Conservation (phyloP, 2,797 vertebrate species). For the Serranus cabrilla region DNA sequence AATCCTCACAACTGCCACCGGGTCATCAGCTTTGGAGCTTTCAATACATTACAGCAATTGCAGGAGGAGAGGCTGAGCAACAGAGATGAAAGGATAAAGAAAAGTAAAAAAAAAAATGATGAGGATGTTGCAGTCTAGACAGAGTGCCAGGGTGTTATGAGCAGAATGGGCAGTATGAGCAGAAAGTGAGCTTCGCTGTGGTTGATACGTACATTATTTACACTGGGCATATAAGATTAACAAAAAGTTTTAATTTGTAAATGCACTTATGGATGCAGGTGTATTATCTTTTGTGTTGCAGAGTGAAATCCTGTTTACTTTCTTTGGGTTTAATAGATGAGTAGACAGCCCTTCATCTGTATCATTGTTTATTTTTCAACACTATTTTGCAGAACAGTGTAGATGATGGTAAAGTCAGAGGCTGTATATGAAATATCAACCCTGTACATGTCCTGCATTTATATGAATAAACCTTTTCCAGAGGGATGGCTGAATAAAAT, state of each 20-base stretch:
- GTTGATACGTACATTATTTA: background rate
- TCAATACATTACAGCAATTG: slow-evolving; percentile 49
- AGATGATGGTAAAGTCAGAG: slow-evolving; percentile 4
- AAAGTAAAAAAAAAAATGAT: background rate
- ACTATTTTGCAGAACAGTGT: background rate
- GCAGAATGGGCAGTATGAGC: background rate
- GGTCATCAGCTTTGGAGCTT: slow-evolving; percentile 61
- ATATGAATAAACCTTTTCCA: background rate
- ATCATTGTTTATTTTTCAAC: background rate
- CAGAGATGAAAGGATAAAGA: slow-evolving; percentile 45
- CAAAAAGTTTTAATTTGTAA: background rate
- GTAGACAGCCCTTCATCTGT: background rate
- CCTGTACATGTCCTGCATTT: background rate
- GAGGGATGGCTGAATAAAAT: background rate
- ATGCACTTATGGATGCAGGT: background rate
- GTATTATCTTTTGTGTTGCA: background rate
- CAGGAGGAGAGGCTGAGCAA: slow-evolving; percentile 29
- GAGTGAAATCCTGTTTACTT: background rate
- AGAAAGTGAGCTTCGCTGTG: background rate
- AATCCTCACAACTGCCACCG: slow-evolving; percentile 57
- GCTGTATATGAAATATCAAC: background rate
- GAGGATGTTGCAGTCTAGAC: slow-evolving; percentile 10
- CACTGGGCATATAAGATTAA: background rate
- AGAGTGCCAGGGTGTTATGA: background rate
- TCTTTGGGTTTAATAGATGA: background rate